These are phyloP conservation scores for Orchesellides sinensis DNA, from an alignment of 2,888 invertebrate species.

Conservation along the genomic window DNA sequence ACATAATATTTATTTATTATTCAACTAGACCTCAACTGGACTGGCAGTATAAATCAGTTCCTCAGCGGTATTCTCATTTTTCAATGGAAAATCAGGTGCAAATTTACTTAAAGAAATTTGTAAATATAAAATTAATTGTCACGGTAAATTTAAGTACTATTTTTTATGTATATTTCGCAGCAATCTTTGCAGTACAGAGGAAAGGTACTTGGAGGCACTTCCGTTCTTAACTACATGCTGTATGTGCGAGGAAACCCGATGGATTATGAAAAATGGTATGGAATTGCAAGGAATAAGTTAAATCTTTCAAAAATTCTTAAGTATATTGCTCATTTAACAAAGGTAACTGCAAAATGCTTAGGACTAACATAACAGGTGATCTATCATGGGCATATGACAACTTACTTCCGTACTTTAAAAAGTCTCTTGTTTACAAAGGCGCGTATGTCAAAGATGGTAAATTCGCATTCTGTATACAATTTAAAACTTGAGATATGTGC, in stretches of 20 bases:
- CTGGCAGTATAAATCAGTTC: conserved; percentile 63
- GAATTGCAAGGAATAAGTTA: too few relatives aligned
- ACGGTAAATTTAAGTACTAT: background rate
- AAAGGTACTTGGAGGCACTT: conserved; percentile 19
- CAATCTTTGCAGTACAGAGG: conserved; percentile 31
- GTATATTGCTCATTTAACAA: too few relatives aligned
- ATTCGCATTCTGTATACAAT: background rate
- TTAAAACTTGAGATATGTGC: background rate
- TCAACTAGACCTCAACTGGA: conserved; percentile 42
- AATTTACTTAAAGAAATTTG: too few relatives aligned
- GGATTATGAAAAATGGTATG: conserved; percentile 78
- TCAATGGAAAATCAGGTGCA: conserved; percentile 47
- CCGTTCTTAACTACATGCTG: conserved; percentile 60
- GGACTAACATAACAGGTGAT: conserved; percentile 56
- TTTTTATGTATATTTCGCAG: background rate
- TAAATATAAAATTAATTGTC: conserved; percentile 22
- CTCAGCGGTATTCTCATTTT: conserved; percentile 58
- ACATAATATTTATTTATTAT: background rate
- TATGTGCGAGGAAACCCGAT: conserved; percentile 81
- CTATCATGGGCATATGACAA: conserved; percentile 61
- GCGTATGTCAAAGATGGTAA: background rate
- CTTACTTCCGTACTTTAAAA: conserved; percentile 60
- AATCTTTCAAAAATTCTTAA: too few relatives aligned
- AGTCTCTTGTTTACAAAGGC: conserved; percentile 6
- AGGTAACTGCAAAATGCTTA: too few relatives aligned